Evolutionary conservation across 2,113 vertebrate species (phyloP).

Genomic region (Festucalex cinctus): DNA sequence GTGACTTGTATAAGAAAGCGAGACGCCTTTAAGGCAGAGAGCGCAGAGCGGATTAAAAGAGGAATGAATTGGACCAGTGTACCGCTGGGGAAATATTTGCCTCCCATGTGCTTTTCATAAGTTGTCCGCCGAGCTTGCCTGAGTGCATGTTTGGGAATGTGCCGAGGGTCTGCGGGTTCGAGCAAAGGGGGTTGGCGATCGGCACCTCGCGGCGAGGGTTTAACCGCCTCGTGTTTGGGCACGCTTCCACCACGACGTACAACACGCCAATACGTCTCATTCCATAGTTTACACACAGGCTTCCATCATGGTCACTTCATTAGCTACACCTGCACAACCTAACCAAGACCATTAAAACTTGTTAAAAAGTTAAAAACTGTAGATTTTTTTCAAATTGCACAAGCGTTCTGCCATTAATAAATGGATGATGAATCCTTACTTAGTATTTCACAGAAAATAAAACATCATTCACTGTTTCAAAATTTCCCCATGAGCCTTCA

Average conservation of each 20-base stretch:
- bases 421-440: no score
- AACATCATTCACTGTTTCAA: no score
- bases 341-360: no score
- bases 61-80: conserved; percentile 74
- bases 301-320: background rate
- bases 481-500: no score
- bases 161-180: conserved; percentile 24
- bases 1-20: conserved; percentile 41
- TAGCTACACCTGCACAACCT: background rate
- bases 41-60: conserved; percentile 69
- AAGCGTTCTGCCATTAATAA: no score
- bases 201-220: conserved; percentile 31
- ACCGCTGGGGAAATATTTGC: conserved; percentile 56
- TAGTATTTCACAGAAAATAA: no score
- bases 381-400: background rate
- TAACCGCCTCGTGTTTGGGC: conserved; percentile 21
- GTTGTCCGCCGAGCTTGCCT: conserved; percentile 47
- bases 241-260: conserved; percentile 1
- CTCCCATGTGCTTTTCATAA: conserved; percentile 58
- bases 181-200: conserved; percentile 26
- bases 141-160: conserved; percentile 48
- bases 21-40: conserved; percentile 57
- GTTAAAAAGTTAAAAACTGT: background rate
- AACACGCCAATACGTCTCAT: background rate
- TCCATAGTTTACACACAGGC: no score